Evolutionary conservation across 1,140 invertebrate species (phyloP), one percentile per base, ranked within the genome.

Genomic region (Dendroctonus ponderosae): DNA sequence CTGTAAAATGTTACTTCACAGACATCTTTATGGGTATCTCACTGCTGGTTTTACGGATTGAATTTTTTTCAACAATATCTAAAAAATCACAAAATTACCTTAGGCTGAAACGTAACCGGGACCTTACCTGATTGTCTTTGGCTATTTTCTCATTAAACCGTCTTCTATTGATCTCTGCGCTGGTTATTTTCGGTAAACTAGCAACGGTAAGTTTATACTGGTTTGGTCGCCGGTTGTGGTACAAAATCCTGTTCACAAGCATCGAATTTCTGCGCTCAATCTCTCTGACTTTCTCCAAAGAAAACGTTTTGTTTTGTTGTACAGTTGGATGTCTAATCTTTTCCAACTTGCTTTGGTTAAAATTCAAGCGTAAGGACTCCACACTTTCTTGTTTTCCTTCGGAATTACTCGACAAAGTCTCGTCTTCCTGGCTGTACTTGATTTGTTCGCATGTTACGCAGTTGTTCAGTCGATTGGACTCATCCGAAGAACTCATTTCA

Each of bases 61-160:
- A 37, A 74, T 73, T 66, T 70, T 71, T 44, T 70, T 66, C 26
- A 74, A 46, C 58, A 74, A 57, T 54, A 74, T 73, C 71, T 74
- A 44, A 44, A 71, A 72, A 63, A 50, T 54, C 69, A 62, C n/a
- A 50, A 48, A 51, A 60, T 51, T 8, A 51, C 3, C 11, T 37
- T 52, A 49, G 8, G 39, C 48, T 51, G 7, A 9, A 60, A 60
- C 7, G 14, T 15, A 53, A 60, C 8, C 26, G 58, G 5, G 37
- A 43, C 56, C 58, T 69, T 65, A 74, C 73, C 68, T 72, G 46
- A 67, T 75, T 75, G 40, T 72, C 68, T 39, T 63, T 53, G 44
- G 64, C 70, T 50, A 75, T 75, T 66, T 75, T 65, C 56, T 66
- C 51, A 52, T 75, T 70, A 48, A 68, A 64, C 54, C 70, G 71